These are phyloP conservation scores for Petrocephalus zakoni DNA, from an alignment of 2,113 vertebrate species.

Conservation along the genomic window DNA sequence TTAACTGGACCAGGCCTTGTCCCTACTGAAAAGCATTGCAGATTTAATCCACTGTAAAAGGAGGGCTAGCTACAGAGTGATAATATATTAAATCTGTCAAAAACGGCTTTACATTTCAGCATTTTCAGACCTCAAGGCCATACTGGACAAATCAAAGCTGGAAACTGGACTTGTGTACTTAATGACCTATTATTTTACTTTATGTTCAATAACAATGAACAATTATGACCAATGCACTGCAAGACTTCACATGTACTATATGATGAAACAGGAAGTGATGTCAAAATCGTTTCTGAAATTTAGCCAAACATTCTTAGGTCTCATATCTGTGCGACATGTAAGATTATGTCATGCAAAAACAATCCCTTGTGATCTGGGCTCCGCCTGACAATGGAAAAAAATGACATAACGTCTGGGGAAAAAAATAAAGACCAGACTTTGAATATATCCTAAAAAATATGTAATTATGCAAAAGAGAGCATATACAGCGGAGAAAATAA, in stretches of 20 bases:
- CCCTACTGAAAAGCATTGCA: neutral
- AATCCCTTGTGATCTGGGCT: neutral
- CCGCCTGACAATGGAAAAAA: neutral
- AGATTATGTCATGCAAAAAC: neutral
- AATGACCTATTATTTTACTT: neutral
- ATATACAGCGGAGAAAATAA: too few species aligned
- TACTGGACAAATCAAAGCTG: neutral
- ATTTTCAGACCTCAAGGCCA: neutral
- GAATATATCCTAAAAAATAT: neutral
- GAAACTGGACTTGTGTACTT: neutral
- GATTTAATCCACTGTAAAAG: neutral
- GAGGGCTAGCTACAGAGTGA: neutral
- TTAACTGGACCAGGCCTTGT: neutral
- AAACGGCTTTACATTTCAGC: neutral
- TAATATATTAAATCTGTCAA: neutral
- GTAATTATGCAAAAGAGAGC: neutral
- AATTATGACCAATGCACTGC: neutral
- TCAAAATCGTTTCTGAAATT: neutral
- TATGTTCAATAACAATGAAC: neutral
- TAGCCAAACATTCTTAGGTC: neutral
- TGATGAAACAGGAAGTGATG: neutral
- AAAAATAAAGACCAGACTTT: neutral
- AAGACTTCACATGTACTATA: neutral
- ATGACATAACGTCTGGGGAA: neutral
- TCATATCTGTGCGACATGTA: neutral